Conservation (phyloP, 2,797 vertebrate genomes). For the Passerculus sandwichensis region DNA sequence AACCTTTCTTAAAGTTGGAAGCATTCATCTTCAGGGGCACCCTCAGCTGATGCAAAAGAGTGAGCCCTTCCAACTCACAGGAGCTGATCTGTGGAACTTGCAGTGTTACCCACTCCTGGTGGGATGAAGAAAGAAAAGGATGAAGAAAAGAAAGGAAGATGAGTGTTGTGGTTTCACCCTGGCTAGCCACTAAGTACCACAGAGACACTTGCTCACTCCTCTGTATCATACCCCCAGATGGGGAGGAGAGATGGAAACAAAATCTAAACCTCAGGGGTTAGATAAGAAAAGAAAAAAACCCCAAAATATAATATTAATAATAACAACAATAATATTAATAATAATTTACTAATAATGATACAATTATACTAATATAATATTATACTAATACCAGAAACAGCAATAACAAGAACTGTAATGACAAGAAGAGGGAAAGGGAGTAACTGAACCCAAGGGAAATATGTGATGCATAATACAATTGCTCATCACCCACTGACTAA, state of each 20-base stretch:
- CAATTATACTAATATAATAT: not conserved
- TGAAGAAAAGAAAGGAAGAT: not conserved
- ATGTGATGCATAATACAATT: not conserved
- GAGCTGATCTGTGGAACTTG: not conserved
- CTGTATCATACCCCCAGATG: fast-evolving
- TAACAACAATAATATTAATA: not conserved
- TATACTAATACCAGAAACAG: not conserved
- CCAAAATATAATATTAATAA: not conserved
- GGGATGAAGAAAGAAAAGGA: not conserved
- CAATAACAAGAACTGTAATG: not conserved
- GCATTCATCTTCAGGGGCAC: not conserved
- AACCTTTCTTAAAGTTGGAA: not conserved
- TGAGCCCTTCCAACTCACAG: not conserved
- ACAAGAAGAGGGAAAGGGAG: not conserved
- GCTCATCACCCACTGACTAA: not conserved
- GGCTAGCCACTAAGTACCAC: not conserved
- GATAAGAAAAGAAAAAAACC: not conserved
- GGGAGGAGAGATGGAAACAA: not conserved
- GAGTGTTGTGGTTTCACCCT: not conserved
- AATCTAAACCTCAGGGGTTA: not conserved
- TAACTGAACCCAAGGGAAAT: not conserved
- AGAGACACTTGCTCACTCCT: not conserved
- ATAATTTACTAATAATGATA: not conserved
- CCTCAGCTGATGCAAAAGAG: not conserved
- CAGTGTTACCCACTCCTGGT: not conserved